Conservation (phyloP, 2,113 vertebrate genomes). For the Cavia aperea region DNA sequence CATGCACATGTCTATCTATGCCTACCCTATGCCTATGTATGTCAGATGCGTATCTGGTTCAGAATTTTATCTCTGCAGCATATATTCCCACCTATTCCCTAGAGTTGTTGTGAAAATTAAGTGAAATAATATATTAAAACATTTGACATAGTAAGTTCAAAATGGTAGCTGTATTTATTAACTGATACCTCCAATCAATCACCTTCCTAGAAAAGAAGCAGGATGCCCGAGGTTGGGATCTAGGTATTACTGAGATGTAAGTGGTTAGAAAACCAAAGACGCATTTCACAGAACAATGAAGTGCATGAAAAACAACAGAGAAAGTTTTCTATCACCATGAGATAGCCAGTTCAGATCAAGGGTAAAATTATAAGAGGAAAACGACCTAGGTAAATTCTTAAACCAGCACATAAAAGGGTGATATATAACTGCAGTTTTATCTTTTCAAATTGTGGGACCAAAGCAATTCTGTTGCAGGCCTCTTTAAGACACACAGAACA, state of each 20-base stretch:
- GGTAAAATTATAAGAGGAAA: neutral
- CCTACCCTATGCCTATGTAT: neutral
- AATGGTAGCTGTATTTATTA: neutral
- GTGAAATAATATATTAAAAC: neutral
- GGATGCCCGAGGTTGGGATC: neutral
- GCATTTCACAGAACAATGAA: neutral
- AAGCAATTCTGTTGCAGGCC: neutral
- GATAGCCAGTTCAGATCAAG: neutral
- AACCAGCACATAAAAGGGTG: neutral
- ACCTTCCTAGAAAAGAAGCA: neutral
- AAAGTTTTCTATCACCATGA: neutral
- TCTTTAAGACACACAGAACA: neutral
- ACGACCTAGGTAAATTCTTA: neutral
- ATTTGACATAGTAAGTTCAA: neutral
- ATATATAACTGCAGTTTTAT: neutral
- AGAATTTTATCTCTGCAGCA: neutral
- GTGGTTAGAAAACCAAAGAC: neutral
- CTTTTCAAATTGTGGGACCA: neutral
- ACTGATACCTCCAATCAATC: neutral
- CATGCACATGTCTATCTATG: neutral
- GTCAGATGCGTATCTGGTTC: neutral
- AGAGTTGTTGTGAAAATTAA: neutral
- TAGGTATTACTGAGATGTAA: neutral
- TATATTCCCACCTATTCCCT: neutral
- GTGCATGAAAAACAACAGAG: neutral